Evolutionary conservation across 1,140 invertebrate genomes (phyloP), one percentile per base, ranked within the genome.

Genomic region (Caenorhabditis remanei): DNA sequence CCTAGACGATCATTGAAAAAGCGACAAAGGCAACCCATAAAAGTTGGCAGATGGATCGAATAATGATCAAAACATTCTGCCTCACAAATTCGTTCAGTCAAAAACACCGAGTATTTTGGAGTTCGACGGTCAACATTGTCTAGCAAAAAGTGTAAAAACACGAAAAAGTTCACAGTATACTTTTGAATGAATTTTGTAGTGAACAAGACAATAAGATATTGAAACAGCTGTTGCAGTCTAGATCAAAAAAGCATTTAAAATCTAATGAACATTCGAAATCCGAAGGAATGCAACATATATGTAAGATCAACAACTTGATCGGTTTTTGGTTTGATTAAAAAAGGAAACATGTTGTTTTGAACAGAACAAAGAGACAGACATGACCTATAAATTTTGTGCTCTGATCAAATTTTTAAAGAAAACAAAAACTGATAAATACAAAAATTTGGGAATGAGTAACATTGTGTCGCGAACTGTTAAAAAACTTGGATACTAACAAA

Each of bases 31-130:
- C 65, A n/a, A 71, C 41, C 65, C 40, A 43, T 43, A 71, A 71
- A 71, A 71, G 19, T 71, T 71, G 65, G 40, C 40, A n/a, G 65
- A 46, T n/a, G 40, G 65, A 71, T 71, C 65, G 65, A 71, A 71
- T 41, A 71, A 71, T 24, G 65, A 71, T 71, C 65, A 71, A 71
- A 71, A 71, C 65, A 71, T 40, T n/a, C 4, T n/a, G 65, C 9
- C 65, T 7, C 40, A 43, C 41, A 71, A 71, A 43, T 71, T 71
- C 65, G 14, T 24, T 43, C 41, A 71, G 13, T 43, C 65, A 71
- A 71, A 71, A 71, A 71, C 65, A 71, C 41, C 65, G 0, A 43
- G 46, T 63, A 40, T 63, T 63, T 63, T 19, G 11, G 65, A 71
- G 65, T 71, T 71, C 16, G 40, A 71, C 65, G 65, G 41, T 71